phyloP scores from a whole-genome alignment of 2,797 vertebrate genomes.

The Uromys caudimaculatus region DNA sequence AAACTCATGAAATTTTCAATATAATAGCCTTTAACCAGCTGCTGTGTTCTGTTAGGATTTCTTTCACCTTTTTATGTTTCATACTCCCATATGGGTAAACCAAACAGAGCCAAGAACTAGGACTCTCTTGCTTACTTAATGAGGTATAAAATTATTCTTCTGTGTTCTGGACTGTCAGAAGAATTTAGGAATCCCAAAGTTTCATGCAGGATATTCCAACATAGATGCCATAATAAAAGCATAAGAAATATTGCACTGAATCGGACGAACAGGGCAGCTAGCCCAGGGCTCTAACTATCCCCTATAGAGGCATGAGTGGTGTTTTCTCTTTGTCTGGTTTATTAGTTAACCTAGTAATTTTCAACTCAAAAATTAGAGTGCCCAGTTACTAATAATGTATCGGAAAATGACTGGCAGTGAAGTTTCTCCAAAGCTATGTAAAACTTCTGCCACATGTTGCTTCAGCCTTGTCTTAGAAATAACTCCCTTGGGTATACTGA shows the following conservation, averaged over 20 bases:
- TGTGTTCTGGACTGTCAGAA: slow-evolving; percentile 71
- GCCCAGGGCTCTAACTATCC: slow-evolving; percentile 18
- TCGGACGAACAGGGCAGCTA: slow-evolving; percentile 28
- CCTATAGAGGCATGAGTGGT: neutral
- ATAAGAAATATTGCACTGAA: slow-evolving; percentile 39
- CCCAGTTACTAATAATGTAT: neutral
- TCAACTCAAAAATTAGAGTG: slow-evolving; percentile 19
- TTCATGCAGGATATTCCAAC: neutral
- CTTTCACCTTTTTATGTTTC: slow-evolving; percentile 75
- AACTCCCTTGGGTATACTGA: slow-evolving; percentile 10
- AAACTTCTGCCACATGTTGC: slow-evolving; percentile 14
- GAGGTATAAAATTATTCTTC: slow-evolving; percentile 69
- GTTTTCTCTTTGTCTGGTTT: neutral
- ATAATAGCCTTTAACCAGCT: slow-evolving; percentile 79
- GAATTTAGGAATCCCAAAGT: slow-evolving; percentile 52
- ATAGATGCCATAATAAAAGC: slow-evolving; percentile 40
- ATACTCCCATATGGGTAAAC: slow-evolving; percentile 68
- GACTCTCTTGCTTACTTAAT: slow-evolving; percentile 68
- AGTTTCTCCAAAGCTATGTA: slow-evolving; percentile 3
- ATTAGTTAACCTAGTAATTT: slow-evolving; percentile 46
- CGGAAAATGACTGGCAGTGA: neutral
- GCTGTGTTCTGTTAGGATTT: slow-evolving; percentile 80
- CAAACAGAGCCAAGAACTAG: slow-evolving; percentile 70
- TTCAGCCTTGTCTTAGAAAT: slow-evolving; percentile 9
- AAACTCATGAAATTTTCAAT: slow-evolving; percentile 78